These are phyloP conservation scores for Gymnorhina tibicen DNA, from an alignment of 2,113 vertebrate genomes.

Conservation along the genomic window DNA sequence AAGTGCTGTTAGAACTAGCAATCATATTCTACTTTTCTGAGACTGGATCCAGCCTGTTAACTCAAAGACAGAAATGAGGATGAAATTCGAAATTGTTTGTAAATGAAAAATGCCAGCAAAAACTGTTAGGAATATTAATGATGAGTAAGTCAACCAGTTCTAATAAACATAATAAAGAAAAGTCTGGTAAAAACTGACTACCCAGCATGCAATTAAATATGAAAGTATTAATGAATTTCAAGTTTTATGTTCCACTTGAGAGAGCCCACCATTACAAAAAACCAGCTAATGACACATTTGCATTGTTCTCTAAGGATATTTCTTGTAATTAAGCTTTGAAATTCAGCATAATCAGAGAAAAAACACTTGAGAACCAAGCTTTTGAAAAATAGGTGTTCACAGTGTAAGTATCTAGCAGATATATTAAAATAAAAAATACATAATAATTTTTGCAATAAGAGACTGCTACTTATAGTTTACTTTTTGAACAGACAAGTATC, in stretches of 20 bases:
- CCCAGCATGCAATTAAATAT: background rate
- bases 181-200: background rate
- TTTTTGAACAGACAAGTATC: background rate
- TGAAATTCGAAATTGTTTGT: background rate
- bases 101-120: background rate
- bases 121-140: background rate
- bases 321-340: constrained; percentile 8
- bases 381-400: background rate
- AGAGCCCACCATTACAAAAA: background rate
- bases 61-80: background rate
- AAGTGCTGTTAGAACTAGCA: background rate
- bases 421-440: background rate
- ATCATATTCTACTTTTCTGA: background rate
- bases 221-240: background rate
- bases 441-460: background rate
- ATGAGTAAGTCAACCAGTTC: background rate
- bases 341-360: background rate
- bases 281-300: background rate
- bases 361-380: background rate
- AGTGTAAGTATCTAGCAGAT: background rate
- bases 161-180: background rate
- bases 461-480: background rate
- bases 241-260: background rate
- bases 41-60: background rate
- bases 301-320: background rate